phyloP scores from a whole-genome alignment of 2,888 invertebrate species.

The Orthosia incerta region DNA sequence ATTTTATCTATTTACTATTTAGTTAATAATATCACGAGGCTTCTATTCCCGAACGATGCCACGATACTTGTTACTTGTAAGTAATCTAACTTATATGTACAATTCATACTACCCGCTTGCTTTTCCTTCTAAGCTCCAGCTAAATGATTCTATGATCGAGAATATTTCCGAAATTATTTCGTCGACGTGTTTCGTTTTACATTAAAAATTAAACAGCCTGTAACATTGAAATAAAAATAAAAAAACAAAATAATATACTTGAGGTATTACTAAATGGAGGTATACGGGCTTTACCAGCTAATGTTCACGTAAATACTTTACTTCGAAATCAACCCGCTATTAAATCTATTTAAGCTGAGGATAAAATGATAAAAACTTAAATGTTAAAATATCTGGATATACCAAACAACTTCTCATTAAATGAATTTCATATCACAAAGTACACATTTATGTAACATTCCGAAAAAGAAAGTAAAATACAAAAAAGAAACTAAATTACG shows the following conservation, averaged over 20 bases:
- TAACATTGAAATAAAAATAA: slow-evolving; percentile 88
- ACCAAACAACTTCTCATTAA: slow-evolving; percentile 79
- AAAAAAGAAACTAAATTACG: slow-evolving; percentile 79
- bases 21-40: slow-evolving; percentile 91
- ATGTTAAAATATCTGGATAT: slow-evolving; percentile 76
- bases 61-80: slow-evolving; percentile 82
- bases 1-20: slow-evolving; percentile 90
- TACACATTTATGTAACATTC: slow-evolving; percentile 77
- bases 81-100: slow-evolving; percentile 89
- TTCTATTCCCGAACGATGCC: slow-evolving; percentile 85
- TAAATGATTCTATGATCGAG: slow-evolving; percentile 74
- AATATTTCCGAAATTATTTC: slow-evolving; percentile 74
- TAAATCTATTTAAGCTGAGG: slow-evolving; percentile 67
- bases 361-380: slow-evolving; percentile 79
- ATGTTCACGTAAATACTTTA: slow-evolving; percentile 64
- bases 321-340: slow-evolving; percentile 69
- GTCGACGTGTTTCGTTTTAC: slow-evolving; percentile 61
- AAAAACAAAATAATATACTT: slow-evolving; percentile 88
- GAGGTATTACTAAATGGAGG: slow-evolving; percentile 88
- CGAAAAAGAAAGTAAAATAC: slow-evolving; percentile 79
- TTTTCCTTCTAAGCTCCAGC: slow-evolving; percentile 85
- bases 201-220: slow-evolving; percentile 74
- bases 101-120: slow-evolving; percentile 89
- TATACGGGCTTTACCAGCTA: slow-evolving; percentile 77
- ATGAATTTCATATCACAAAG: slow-evolving; percentile 88